Evolutionary conservation across 2,888 invertebrate species (phyloP).

Genomic region (Campoletis raptor): DNA sequence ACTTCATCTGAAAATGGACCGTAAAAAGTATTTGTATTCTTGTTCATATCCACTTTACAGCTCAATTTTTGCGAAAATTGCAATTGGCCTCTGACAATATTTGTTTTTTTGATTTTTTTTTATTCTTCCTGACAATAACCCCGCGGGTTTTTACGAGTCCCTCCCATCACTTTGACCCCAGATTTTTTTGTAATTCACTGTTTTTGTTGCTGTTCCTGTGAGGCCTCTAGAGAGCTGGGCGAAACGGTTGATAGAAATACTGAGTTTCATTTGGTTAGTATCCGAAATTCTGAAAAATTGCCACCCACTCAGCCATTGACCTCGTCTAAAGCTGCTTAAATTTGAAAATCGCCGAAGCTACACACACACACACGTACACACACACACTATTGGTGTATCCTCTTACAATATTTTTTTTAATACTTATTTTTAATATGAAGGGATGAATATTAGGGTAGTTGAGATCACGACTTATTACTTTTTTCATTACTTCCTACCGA

Average conservation of each 20-base stretch:
- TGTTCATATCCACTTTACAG: neutral
- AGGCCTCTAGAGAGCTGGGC: no score
- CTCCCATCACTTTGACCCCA: no score
- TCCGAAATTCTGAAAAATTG: no score
- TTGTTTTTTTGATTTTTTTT: neutral
- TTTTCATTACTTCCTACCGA: constrained; percentile 1
- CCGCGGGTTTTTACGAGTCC: no score
- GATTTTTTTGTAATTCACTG: no score
- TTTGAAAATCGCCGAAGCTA: neutral
- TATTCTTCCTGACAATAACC: no score
- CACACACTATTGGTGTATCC: no score
- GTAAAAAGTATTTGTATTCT: neutral
- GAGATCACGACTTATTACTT: neutral
- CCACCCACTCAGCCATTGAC: no score
- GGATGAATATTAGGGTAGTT: neutral
- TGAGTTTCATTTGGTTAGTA: no score
- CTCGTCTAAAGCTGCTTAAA: neutral
- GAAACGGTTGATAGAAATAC: no score
- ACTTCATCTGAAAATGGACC: neutral
- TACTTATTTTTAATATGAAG: neutral
- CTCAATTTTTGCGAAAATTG: neutral
- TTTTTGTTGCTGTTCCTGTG: no score
- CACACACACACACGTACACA: no score
- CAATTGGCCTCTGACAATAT: neutral
- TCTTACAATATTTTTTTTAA: neutral